Conservation (phyloP, 2,797 vertebrate species). For the Muscicapa comitata region DNA sequence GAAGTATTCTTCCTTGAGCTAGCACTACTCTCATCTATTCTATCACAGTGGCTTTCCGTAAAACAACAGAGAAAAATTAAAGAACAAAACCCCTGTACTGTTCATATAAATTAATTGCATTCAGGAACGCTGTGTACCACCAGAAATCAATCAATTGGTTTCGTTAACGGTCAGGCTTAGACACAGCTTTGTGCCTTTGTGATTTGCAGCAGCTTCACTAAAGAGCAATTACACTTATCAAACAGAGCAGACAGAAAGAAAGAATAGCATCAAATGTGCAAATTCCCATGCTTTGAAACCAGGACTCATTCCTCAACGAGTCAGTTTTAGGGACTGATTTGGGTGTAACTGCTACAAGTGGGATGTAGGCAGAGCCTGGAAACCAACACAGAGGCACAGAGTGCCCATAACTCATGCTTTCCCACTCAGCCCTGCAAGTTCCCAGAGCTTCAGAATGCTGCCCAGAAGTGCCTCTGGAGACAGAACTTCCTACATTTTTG, state of each 20-base stretch:
- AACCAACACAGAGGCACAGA: not conserved
- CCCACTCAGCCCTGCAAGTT: not conserved
- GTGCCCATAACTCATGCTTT: not conserved
- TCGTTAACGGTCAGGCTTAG: not conserved
- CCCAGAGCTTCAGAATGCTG: not conserved
- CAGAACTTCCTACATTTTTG: not conserved
- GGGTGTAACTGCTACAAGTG: not conserved
- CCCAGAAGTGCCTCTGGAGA: not conserved
- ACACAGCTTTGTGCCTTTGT: not conserved
- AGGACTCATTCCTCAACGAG: not conserved
- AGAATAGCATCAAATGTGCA: not conserved
- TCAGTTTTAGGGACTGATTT: not conserved
- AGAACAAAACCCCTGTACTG: not conserved
- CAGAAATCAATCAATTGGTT: constrained; percentile 7
- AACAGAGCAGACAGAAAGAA: not conserved
- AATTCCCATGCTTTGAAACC: not conserved
- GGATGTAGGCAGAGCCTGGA: not conserved
- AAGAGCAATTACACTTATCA: not conserved
- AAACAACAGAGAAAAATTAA: constrained; percentile 12
- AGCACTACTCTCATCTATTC: not conserved
- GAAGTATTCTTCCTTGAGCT: not conserved
- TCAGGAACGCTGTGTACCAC: not conserved
- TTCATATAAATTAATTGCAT: constrained; percentile 36
- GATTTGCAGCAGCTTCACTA: not conserved
- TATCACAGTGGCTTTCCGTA: not conserved